These are phyloP conservation scores for Acromyrmex charruanus DNA, from an alignment of 1,140 invertebrate genomes.

Conservation along the genomic window DNA sequence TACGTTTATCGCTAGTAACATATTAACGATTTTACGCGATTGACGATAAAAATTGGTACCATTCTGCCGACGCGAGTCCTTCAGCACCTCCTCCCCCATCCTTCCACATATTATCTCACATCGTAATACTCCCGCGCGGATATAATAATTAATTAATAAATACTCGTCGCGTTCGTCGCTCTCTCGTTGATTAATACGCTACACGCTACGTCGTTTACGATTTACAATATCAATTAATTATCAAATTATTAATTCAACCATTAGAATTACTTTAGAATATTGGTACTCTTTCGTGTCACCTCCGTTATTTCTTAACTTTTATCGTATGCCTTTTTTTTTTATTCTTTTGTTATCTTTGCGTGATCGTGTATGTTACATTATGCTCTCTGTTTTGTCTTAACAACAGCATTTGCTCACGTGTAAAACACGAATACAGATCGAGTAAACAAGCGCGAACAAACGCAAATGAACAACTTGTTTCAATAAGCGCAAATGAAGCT, in stretches of 20 bases:
- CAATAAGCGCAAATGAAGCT: not conserved
- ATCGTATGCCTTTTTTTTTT: conserved; percentile 56
- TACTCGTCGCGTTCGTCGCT: conserved; percentile 70
- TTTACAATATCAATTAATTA: conserved; percentile 87
- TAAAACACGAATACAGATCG: not conserved
- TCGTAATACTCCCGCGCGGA: conserved; percentile 24
- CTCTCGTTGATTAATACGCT: conserved; percentile 84
- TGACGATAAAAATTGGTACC: conserved; percentile 75
- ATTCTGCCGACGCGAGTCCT: not conserved
- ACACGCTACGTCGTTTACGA: conserved; percentile 84
- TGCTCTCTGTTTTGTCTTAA: conserved; percentile 51
- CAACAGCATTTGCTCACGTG: conserved; percentile 23
- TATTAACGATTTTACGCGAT: conserved; percentile 76
- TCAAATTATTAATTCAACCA: conserved; percentile 86
- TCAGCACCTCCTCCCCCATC: conserved; percentile 56
- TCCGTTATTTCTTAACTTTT: conserved; percentile 63
- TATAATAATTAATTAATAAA: conserved; percentile 70
- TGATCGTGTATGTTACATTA: conserved; percentile 47
- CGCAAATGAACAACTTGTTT: not conserved
- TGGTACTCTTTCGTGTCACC: conserved; percentile 83
- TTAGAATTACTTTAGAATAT: conserved; percentile 87
- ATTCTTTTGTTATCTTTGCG: conserved; percentile 45
- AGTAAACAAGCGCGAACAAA: not conserved
- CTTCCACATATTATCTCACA: conserved; percentile 4
- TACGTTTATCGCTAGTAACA: conserved; percentile 28